phyloP scores from a whole-genome alignment of 2,113 vertebrate species.

The Paramormyrops kingsleyae region DNA sequence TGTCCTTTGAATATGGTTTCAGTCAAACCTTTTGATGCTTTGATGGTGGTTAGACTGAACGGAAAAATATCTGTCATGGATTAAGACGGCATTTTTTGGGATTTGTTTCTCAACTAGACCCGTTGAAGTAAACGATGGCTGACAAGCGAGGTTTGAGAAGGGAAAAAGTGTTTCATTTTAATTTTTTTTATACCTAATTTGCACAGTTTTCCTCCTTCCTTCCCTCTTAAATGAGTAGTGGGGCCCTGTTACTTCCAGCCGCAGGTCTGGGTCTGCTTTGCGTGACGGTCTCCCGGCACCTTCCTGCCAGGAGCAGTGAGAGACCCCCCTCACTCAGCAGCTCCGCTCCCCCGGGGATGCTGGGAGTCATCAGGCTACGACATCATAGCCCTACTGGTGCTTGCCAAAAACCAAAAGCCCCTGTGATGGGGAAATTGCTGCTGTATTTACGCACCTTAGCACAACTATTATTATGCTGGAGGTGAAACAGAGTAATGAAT shows the following conservation, averaged over 20 bases:
- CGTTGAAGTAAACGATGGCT: slow-evolving; percentile 7
- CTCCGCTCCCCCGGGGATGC: background rate
- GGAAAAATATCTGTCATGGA: slow-evolving; percentile 16
- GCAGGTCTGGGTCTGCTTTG: background rate
- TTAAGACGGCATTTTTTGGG: slow-evolving; percentile 13
- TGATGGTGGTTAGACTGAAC: slow-evolving; percentile 34
- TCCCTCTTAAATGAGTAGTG: background rate
- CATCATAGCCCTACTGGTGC: slow-evolving; percentile 19
- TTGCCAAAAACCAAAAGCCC: slow-evolving; percentile 15
- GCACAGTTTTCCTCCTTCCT: background rate
- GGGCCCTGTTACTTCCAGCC: background rate
- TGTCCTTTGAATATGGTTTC: slow-evolving; percentile 35
- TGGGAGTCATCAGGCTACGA: slow-evolving; percentile 20
- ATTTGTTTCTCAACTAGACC: background rate
- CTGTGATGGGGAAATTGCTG: slow-evolving; percentile 43
- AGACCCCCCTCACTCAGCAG: background rate
- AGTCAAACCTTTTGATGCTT: slow-evolving; percentile 45
- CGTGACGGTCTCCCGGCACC: background rate
- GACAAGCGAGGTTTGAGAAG: slow-evolving; percentile 14
- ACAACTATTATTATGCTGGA: slow-evolving; percentile 44
- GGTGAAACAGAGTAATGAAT: slow-evolving; percentile 32
- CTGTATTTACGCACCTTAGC: slow-evolving; percentile 45
- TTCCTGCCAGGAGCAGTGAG: background rate
- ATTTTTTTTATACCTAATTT: background rate
- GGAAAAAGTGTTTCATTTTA: slow-evolving; percentile 14